Conservation (phyloP, 2,797 vertebrate species). For the Coregonus ussuriensis region DNA sequence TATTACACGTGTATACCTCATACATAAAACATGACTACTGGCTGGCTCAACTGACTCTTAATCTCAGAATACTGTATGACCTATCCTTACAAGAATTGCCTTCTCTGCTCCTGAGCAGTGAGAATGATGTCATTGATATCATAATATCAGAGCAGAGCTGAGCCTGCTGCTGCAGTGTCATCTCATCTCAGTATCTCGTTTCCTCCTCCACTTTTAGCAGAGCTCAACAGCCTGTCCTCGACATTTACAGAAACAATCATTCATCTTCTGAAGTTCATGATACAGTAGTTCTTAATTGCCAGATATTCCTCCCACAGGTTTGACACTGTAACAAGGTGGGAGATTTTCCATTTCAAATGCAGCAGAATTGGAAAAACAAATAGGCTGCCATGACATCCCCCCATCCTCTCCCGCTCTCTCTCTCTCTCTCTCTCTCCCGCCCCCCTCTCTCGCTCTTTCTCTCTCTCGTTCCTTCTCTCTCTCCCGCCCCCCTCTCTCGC, state of each 20-base stretch:
- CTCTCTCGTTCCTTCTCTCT: no score
- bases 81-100: neutral
- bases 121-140: neutral
- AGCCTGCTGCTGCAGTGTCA: neutral
- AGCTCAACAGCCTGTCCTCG: conserved; percentile 4
- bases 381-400: neutral
- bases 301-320: conserved; percentile 2
- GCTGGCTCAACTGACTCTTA: neutral
- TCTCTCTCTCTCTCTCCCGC: no score
- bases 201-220: neutral
- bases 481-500: no score
- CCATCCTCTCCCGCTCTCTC: no score
- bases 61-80: no score
- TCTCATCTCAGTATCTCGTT: neutral
- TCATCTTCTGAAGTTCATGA: conserved; percentile 23
- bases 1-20: neutral
- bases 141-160: conserved; percentile 6
- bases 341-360: conserved; percentile 19
- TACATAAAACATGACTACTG: neutral
- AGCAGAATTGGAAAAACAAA: neutral
- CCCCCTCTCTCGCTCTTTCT: no score
- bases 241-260: conserved; percentile 15
- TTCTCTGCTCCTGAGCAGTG: neutral
- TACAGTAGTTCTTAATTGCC: conserved; percentile 19
- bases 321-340: conserved; percentile 4